Percentiles rank a stretch among this genome's conserved stretches.
phyloP scores from a whole-genome alignment of 2,888 invertebrate species.

The Drosophila stalkeri region DNA sequence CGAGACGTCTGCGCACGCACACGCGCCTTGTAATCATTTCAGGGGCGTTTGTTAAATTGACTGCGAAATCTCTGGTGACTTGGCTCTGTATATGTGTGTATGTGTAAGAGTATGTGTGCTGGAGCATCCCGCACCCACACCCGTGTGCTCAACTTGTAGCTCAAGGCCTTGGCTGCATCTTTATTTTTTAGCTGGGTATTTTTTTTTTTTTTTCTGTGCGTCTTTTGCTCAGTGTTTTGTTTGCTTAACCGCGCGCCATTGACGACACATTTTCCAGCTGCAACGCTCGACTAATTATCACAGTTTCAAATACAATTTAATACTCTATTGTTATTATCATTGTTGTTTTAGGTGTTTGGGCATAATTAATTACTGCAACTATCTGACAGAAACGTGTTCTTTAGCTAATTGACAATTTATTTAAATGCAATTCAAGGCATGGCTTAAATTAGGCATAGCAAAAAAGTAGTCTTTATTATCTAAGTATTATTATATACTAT shows the following conservation, averaged over 20 bases:
- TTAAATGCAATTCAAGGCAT: constrained; percentile 1
- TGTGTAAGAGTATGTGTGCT: background rate
- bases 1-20: constrained; percentile 22
- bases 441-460: too few relatives aligned
- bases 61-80: constrained; percentile 66
- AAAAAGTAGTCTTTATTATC: background rate
- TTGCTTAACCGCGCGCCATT: constrained; percentile 71
- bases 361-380: constrained; percentile 26
- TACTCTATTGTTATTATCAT: constrained; percentile 15
- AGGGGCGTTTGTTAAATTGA: constrained; percentile 71
- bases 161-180: constrained; percentile 49
- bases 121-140: constrained; percentile 3
- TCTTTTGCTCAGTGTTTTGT: constrained; percentile 42
- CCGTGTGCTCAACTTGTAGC: background rate
- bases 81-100: background rate
- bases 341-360: constrained; percentile 15
- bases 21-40: constrained; percentile 63
- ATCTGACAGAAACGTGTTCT: constrained; percentile 53
- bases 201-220: background rate
- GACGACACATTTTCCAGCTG: constrained; percentile 61
- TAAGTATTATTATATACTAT: background rate
- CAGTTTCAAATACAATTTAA: constrained; percentile 7
- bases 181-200: constrained; percentile 16
- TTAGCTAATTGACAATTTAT: constrained; percentile 33
- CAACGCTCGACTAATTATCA: constrained; percentile 22